phyloP scores from a whole-genome alignment of 2,888 invertebrate genomes.

The Craniophora ligustri region DNA sequence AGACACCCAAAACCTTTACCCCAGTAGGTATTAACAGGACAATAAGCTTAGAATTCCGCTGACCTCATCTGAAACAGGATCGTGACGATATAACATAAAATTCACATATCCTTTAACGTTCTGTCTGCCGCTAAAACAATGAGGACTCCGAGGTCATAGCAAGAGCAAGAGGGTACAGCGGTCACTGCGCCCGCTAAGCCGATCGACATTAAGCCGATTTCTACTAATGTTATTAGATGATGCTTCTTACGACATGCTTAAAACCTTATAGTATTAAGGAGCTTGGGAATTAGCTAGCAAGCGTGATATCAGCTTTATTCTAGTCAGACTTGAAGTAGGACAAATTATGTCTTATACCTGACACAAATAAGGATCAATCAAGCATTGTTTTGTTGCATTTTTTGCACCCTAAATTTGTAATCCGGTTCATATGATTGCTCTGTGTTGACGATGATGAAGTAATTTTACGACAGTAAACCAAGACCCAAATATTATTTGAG shows the following conservation, averaged over 20 bases:
- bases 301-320: background rate
- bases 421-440: no score
- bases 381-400: no score
- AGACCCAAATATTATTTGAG: no score
- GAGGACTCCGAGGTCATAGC: slow-evolving; percentile 30
- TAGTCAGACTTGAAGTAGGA: background rate
- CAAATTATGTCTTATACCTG: background rate
- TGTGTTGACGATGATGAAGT: no score
- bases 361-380: background rate
- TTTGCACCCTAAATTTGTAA: no score
- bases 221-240: slow-evolving; percentile 46
- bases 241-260: slow-evolving; percentile 20
- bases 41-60: slow-evolving; percentile 8
- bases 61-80: background rate
- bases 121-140: slow-evolving; percentile 36
- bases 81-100: slow-evolving; percentile 16
- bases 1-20: background rate
- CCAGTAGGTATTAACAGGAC: slow-evolving; percentile 34
- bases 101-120: slow-evolving; percentile 34
- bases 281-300: slow-evolving; percentile 38
- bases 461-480: no score
- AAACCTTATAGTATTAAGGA: slow-evolving; percentile 36
- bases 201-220: slow-evolving; percentile 46
- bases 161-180: slow-evolving; percentile 17
- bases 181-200: slow-evolving; percentile 40